phyloP scores from a whole-genome alignment of 2,797 vertebrate genomes.

The Poecile montanus region DNA sequence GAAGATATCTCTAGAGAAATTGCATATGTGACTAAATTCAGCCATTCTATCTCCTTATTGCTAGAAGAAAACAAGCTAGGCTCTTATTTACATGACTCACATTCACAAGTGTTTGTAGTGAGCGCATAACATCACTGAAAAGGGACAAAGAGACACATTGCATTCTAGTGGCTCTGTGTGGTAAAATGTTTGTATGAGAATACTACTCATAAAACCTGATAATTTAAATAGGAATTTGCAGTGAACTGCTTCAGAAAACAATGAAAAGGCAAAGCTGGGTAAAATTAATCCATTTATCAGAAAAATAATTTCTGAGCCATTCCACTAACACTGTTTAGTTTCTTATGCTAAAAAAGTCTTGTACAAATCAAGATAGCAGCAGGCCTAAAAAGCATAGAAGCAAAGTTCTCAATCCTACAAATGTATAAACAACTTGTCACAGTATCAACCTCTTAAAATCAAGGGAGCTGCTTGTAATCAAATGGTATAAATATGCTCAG shows the following conservation, averaged over 20 bases:
- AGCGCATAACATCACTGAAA: conserved; percentile 6
- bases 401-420: background rate
- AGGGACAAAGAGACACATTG: conserved; percentile 60
- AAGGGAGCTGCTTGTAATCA: background rate
- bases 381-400: background rate
- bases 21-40: conserved; percentile 3
- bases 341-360: background rate
- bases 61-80: conserved; percentile 21
- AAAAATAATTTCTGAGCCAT: background rate
- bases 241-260: conserved; percentile 5
- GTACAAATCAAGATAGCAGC: background rate
- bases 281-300: conserved; percentile 7
- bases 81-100: conserved; percentile 16
- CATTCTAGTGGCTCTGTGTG: conserved; percentile 55
- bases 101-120: background rate
- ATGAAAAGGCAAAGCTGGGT: background rate
- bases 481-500: background rate
- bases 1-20: background rate
- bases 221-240: conserved; percentile 8
- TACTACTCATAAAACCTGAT: background rate
- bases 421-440: background rate
- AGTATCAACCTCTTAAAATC: background rate
- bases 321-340: background rate
- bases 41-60: background rate
- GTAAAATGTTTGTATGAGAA: conserved; percentile 30